These are phyloP conservation scores for Drosophila longiperda DNA, from an alignment of 2,888 invertebrate species.

Conservation along the genomic window DNA sequence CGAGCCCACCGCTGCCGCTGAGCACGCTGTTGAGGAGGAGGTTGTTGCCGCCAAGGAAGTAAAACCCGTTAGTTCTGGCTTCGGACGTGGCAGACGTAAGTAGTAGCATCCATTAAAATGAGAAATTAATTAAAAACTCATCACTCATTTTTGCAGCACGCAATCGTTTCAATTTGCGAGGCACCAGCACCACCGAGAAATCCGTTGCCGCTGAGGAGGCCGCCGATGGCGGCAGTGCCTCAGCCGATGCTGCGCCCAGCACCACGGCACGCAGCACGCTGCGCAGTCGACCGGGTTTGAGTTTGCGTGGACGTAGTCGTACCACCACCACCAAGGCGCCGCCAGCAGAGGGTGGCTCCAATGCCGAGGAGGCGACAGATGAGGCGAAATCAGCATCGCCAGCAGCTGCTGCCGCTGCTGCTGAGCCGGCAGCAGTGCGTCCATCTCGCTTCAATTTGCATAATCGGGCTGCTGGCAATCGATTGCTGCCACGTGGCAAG, in stretches of 20 bases:
- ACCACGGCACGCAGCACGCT: conserved; percentile 81
- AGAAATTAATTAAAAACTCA: not conserved
- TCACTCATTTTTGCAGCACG: conserved; percentile 72
- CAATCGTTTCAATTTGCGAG: conserved; percentile 84
- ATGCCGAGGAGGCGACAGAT: conserved; percentile 52
- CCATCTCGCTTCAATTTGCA: conserved; percentile 84
- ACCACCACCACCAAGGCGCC: conserved; percentile 81
- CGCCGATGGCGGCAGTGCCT: conserved; percentile 56
- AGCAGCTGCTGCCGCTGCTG: conserved; percentile 40
- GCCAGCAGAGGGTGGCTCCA: conserved; percentile 45
- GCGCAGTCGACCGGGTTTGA: conserved; percentile 82
- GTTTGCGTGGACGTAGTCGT: conserved; percentile 83
- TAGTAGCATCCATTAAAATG: not conserved
- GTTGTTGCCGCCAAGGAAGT: conserved; percentile 77
- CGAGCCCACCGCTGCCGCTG: conserved; percentile 56
- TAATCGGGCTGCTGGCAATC: conserved; percentile 82
- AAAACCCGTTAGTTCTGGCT: conserved; percentile 81
- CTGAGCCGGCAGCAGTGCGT: conserved; percentile 58
- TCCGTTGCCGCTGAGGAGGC: conserved; percentile 63
- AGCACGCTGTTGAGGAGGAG: conserved; percentile 75
- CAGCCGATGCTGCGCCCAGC: conserved; percentile 70
- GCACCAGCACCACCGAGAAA: conserved; percentile 78
- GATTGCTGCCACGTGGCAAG: conserved; percentile 82
- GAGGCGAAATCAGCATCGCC: conserved; percentile 58
- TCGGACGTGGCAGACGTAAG: conserved; percentile 83